Evolutionary conservation across 2,113 vertebrate species (phyloP), one percentile per base, ranked within the genome.

Genomic region (Mirza zaza): DNA sequence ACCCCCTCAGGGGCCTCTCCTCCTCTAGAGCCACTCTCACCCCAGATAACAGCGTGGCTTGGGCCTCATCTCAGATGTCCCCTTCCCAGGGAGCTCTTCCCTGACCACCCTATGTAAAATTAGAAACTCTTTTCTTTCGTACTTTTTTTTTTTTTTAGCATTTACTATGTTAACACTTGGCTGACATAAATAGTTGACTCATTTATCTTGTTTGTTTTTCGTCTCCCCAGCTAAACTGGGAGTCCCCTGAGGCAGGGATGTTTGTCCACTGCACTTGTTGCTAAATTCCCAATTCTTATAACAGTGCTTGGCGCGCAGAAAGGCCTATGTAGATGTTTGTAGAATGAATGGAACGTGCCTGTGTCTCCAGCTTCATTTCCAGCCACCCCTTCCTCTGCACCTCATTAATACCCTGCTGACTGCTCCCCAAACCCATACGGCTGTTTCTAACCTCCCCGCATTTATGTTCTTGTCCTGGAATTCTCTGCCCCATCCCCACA

Each of bases 391-490:
- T 80, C 59, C 45, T 36, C 71, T 67, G 70, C 20, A 59, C 36
- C 25, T 21, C 42, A 50, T n/a, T 10, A 63, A 13, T 13, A 70
- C 29, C 14, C 42, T 0, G 4, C 12, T 10, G 23, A 34, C 25
- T 48, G 2, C 29, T 34, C 39, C 45, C 15, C 10, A 36, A 1
- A 3, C 14, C 8, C 59, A 27, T 0, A 3, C 4, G 57, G 52
- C 52, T 76, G 10, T 42, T 34, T 48, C 65, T 73, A 52, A 29
- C 15, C 8, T 5, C 34, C 7, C 34, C 65, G 29, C 68, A 34
- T 94, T 89, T 45, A 42, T 79, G 50, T 45, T 80, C n/a, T 50
- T 76, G 25, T 87, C 36, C 34, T 80, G 29, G 34, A 71, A 77
- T 77, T 85, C 71, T 57, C 39, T 70, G 12, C 1, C 29, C 73